phyloP scores from a whole-genome alignment of 2,888 invertebrate genomes.

The Hydropsyche betteni region DNA sequence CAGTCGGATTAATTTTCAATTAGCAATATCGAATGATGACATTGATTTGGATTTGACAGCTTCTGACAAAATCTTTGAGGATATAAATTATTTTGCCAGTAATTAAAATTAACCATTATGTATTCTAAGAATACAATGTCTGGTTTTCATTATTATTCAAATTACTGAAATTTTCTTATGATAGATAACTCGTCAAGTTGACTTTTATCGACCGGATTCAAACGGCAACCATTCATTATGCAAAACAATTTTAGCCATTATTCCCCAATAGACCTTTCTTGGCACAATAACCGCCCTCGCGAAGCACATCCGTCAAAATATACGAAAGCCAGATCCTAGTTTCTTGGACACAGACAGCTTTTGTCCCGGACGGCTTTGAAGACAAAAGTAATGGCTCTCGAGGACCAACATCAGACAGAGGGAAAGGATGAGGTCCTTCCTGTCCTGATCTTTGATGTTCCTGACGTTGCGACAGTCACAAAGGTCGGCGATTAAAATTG shows the following conservation, averaged over 20 bases:
- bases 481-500: conserved; percentile 38
- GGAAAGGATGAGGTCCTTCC: conserved; percentile 5
- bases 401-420: not conserved
- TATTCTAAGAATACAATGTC: not conserved
- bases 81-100: no score
- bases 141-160: not conserved
- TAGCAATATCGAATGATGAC: no score
- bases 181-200: not conserved
- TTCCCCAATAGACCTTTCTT: not conserved
- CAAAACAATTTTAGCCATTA: not conserved
- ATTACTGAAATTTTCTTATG: not conserved
- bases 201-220: not conserved
- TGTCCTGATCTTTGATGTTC: conserved; percentile 37
- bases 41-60: no score
- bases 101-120: no score
- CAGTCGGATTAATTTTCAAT: no score
- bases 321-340: not conserved
- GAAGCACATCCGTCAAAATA: conserved; percentile 13
- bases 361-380: conserved; percentile 24
- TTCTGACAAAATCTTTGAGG: no score
- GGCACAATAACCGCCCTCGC: not conserved
- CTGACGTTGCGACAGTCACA: conserved; percentile 29
- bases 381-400: conserved; percentile 1
- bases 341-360: conserved; percentile 16
- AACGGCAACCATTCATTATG: not conserved